Conservation (phyloP, 2,888 invertebrate species). For the Troides helena region DNA sequence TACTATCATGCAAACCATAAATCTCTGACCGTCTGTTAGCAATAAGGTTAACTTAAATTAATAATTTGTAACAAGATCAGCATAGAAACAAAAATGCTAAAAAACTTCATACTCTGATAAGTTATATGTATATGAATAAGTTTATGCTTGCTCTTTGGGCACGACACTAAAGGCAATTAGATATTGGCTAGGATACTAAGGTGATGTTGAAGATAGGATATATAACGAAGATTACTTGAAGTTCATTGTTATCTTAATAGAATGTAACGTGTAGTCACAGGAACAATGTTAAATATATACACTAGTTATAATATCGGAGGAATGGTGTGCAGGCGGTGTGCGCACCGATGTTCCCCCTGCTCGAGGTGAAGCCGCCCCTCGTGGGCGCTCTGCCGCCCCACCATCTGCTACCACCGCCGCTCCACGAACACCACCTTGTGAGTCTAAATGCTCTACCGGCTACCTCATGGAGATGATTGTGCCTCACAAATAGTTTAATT, state of each 20-base stretch:
- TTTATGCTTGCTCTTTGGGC: no score
- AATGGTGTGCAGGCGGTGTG: constrained; percentile 67
- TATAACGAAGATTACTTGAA: not conserved
- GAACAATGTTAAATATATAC: not conserved
- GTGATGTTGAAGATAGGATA: no score
- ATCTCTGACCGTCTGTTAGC: no score
- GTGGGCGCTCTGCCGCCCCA: constrained; percentile 76
- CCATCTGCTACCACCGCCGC: constrained; percentile 81
- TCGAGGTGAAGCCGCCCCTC: constrained; percentile 77
- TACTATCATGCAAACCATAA: no score
- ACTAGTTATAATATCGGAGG: constrained; percentile 25
- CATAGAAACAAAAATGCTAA: no score
- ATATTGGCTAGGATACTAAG: no score
- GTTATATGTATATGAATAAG: no score
- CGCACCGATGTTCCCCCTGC: constrained; percentile 79
- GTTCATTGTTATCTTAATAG: no score
- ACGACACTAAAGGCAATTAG: no score
- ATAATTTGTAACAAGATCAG: no score
- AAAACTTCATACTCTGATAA: no score
- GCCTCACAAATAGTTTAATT: constrained; percentile 12
- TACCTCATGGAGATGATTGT: constrained; percentile 47
- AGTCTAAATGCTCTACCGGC: constrained; percentile 50
- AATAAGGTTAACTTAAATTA: no score
- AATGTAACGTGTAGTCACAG: not conserved
- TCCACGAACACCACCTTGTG: constrained; percentile 84